Percentiles rank a stretch among this genome's conserved stretches.
Conservation (phyloP, 2,888 invertebrate genomes). For the Drosophila tripunctata region DNA sequence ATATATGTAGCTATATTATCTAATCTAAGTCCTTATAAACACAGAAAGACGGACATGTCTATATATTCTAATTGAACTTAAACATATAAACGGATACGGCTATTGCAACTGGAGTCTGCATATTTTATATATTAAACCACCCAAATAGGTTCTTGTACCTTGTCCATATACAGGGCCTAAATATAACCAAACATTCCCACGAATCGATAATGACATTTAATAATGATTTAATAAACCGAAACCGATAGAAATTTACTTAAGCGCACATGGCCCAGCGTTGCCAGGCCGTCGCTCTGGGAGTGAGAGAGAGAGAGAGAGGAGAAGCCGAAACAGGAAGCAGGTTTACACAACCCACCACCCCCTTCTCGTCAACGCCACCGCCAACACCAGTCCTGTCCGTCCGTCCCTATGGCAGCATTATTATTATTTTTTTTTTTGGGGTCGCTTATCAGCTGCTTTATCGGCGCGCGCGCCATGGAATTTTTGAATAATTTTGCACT, state of each 20-base stretch:
- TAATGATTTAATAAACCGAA: conserved; percentile 63
- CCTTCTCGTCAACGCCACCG: not conserved
- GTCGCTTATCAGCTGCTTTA: conserved; percentile 62
- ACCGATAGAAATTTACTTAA: conserved; percentile 63
- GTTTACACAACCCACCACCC: not conserved
- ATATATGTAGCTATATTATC: no score
- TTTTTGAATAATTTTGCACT: conserved; percentile 73
- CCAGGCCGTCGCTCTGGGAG: no score
- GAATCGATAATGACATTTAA: conserved; percentile 76
- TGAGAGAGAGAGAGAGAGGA: conserved; percentile 1
- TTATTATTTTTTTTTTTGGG: conserved; percentile 1
- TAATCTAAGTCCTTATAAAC: no score
- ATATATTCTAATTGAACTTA: no score
- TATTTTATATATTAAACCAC: no score
- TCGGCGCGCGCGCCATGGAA: conserved; percentile 61
- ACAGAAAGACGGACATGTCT: no score
- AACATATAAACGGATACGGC: no score
- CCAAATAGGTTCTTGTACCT: no score
- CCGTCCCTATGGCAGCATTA: not conserved
- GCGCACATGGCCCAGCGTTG: conserved; percentile 33
- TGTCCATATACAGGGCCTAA: no score
- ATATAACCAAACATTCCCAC: conserved; percentile 75
- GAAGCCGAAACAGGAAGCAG: conserved; percentile 22
- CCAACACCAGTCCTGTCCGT: no score
- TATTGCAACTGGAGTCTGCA: no score